These are phyloP conservation scores for Cataglyphis albicans DNA, from an alignment of 2,888 invertebrate species.

Conservation along the genomic window DNA sequence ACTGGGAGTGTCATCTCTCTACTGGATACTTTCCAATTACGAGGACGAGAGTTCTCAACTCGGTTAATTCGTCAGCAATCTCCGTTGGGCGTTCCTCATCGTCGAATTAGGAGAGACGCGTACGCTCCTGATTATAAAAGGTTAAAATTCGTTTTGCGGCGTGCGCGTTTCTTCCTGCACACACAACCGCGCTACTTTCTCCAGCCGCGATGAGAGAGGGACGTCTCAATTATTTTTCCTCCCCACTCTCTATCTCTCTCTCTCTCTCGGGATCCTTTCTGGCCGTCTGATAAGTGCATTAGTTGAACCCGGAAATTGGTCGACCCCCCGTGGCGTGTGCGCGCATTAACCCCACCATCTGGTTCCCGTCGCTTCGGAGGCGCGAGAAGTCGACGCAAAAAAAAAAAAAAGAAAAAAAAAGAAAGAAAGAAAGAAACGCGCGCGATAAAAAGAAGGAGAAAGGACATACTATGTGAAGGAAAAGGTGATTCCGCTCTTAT, in stretches of 20 bases:
- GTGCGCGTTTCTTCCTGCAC: slow-evolving; percentile 24
- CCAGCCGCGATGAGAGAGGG: slow-evolving; percentile 53
- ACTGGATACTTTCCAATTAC: slow-evolving; percentile 74
- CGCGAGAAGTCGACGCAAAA: slow-evolving; percentile 47
- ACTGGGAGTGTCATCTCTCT: slow-evolving; percentile 63
- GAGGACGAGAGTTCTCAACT: slow-evolving; percentile 63
- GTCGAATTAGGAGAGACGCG: slow-evolving; percentile 66
- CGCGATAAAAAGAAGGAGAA: slow-evolving; percentile 21
- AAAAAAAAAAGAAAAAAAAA: slow-evolving; percentile 28
- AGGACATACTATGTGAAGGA: slow-evolving; percentile 39
- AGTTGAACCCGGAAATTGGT: slow-evolving; percentile 78
- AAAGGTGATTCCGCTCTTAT: slow-evolving; percentile 63
- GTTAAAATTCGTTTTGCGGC: slow-evolving; percentile 65
- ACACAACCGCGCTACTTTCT: slow-evolving; percentile 24
- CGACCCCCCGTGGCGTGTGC: slow-evolving; percentile 75
- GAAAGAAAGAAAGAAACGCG: not conserved
- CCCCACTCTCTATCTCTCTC: slow-evolving; percentile 55
- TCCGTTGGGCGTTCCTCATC: slow-evolving; percentile 56
- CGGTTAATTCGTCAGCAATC: slow-evolving; percentile 63
- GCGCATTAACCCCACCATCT: slow-evolving; percentile 74
- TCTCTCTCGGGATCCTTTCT: slow-evolving; percentile 60
- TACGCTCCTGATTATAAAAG: slow-evolving; percentile 62
- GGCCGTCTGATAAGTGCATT: slow-evolving; percentile 71
- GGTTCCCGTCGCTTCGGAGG: slow-evolving; percentile 51
- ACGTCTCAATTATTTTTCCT: slow-evolving; percentile 72